Conservation (phyloP, 37 sponge, comb jelly and placozoan genomes). For the Halichondria panicea region DNA sequence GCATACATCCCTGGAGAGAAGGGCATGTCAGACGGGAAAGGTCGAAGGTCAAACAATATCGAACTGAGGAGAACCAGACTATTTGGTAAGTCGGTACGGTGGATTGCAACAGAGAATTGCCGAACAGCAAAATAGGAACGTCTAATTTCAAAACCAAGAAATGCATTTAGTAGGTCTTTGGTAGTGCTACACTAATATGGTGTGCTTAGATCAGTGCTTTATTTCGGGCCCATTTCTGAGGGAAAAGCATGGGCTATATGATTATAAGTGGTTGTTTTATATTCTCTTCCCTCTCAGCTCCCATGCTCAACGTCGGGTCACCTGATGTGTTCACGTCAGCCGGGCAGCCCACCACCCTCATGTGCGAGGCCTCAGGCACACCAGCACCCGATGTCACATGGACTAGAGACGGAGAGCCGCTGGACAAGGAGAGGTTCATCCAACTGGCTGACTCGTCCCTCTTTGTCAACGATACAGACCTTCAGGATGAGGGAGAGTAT, state of each 20-base stretch:
- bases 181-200: too few relatives aligned
- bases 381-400: constrained; percentile 62
- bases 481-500: constrained; percentile 60
- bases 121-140: too few relatives aligned
- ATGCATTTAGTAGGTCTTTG: too few relatives aligned
- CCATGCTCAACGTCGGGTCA: constrained; percentile 35
- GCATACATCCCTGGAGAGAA: neutral
- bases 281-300: constrained; percentile 30
- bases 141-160: too few relatives aligned
- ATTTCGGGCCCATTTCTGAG: too few relatives aligned
- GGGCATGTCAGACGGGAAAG: constrained; percentile 10
- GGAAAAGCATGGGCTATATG: too few relatives aligned
- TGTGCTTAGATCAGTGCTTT: too few relatives aligned
- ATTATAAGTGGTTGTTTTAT: too few relatives aligned
- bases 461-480: constrained; percentile 41
- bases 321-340: constrained; percentile 57
- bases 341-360: constrained; percentile 59
- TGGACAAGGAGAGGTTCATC: constrained; percentile 51
- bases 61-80: constrained; percentile 24
- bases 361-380: constrained; percentile 61
- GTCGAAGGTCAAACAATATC: neutral
- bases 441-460: constrained; percentile 57
- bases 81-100: constrained; percentile 25
- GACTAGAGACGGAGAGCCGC: constrained; percentile 16
- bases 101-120: too few relatives aligned